Percentiles rank a stretch among this genome's conserved stretches.
Conservation (phyloP, 2,888 invertebrate species). For the Cantharis flavilabris region DNA sequence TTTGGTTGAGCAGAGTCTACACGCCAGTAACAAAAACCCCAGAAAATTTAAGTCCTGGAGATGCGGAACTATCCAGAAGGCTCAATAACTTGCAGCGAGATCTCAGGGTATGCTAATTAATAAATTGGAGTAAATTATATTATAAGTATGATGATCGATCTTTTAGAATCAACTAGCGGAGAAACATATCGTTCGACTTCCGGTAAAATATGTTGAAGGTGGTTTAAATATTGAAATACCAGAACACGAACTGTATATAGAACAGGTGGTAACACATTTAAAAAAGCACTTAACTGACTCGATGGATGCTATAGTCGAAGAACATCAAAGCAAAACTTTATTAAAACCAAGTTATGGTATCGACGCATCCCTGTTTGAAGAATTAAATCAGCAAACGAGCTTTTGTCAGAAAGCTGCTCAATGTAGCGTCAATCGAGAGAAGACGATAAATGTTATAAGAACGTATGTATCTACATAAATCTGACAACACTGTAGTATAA, state of each 20-base stretch:
- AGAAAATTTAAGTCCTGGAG: conserved; percentile 60
- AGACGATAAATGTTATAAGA: conserved; percentile 69
- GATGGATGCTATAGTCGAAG: conserved; percentile 71
- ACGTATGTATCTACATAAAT: conserved; percentile 56
- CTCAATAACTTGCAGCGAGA: conserved; percentile 73
- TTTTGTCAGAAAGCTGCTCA: conserved; percentile 74
- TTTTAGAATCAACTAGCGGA: conserved; percentile 71
- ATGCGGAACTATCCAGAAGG: conserved; percentile 70
- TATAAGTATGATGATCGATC: neutral
- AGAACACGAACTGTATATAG: conserved; percentile 68
- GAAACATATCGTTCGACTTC: conserved; percentile 70
- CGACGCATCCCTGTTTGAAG: conserved; percentile 66
- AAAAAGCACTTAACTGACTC: conserved; percentile 70
- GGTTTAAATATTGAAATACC: conserved; percentile 59
- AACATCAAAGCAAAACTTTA: conserved; percentile 63
- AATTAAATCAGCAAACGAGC: conserved; percentile 72
- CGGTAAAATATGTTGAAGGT: conserved; percentile 59
- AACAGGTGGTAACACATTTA: conserved; percentile 66
- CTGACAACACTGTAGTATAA: neutral
- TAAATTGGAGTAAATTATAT: neutral
- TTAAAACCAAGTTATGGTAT: conserved; percentile 67
- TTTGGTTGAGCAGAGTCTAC: conserved; percentile 75
- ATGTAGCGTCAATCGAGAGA: conserved; percentile 71
- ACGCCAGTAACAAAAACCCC: conserved; percentile 62
- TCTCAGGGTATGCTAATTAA: conserved; percentile 61